Base-by-base conservation (phyloP, 1,140 invertebrate genomes). In the Bradynema listronoti region DNA sequence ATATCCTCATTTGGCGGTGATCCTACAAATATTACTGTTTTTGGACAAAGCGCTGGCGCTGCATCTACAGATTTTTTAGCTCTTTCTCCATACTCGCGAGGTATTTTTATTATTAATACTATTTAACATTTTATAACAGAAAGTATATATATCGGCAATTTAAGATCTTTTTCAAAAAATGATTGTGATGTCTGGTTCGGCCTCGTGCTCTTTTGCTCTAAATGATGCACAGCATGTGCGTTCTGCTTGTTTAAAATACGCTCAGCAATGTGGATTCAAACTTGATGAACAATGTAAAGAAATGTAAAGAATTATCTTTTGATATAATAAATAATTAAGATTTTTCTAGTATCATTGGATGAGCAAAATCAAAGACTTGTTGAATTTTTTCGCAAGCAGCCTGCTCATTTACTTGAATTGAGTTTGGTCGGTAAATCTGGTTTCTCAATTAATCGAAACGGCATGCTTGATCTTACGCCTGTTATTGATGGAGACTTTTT, bases 31-130 rank as follows among this genome's bases (percentile, higher is more conserved):
- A 84, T 90, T 0, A 88, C 87, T 0, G 79, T 81, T 19, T 61
- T 87, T 1, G 87, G 87, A 1, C 85, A 85, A 69, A 85, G 85
- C 57, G 85, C 86, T 4, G 87, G 87, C 0, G 83, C 82, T 0
- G 82, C 62, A 36, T 61, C 67, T n/a, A 58, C 60, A 22, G 61
- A 64, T 29, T 55, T 70, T 7, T 57, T 77, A 24, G 51, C 68
- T 41, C 45, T 72, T 5, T 57, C 51, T 32, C 69, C 69, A 4
- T 47, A 77, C 33, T 71, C 69, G 27, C 47, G 70, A 9, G 58
- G 58, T 65, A 57, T 11, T 7, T 63, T 63, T 9, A n/a, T n/a
- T n/a, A n/a, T n/a, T n/a, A n/a, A n/a, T n/a, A n/a, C n/a, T n/a
- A n/a, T n/a, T n/a, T n/a, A n/a, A n/a, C n/a, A n/a, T n/a, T n/a